Evolutionary conservation across 2,888 invertebrate genomes (phyloP), one percentile per base, ranked within the genome.

Genomic region (Acanthopleura granulata): DNA sequence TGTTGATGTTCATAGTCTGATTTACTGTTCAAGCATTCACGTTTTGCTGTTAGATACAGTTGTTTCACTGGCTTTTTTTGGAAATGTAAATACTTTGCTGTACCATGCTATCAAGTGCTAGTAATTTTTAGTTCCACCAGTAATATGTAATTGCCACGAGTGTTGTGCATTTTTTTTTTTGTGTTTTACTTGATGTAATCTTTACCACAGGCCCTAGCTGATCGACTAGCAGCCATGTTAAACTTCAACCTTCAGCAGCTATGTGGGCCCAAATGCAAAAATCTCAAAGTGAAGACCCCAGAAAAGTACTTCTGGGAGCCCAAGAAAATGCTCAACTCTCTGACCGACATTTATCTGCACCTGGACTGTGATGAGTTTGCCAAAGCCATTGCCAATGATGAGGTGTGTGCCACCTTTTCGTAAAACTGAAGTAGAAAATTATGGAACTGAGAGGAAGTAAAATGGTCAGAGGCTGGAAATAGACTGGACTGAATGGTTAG

Each of bases 251-350:
- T 99, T 81, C 95, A 96, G 89, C 98, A 99, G 90, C 92, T 99
- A 72, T 98, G 97, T 91, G 98, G 98, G 15, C 95, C 97, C 71
- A 98, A 98, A 91, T 98, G 98, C 92, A 96, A 96, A 91, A 92
- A 92, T 85, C 92, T 97, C 78, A 97, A 97, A 93, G 98, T 98
- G 73, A 94, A 95, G 76, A 95, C 95, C 84, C 96, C 97, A 0
- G 95, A 96, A 81, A 97, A 97, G 91, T 99, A 98, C 91, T 96
- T 97, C 16, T 99, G 99, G 99, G 97, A 98, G 90, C 99, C 99
- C 27, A 93, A 97, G 85, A 94, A 95, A 83, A 92, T 99, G 82
- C 93, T 99, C 76, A 95, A 96, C 85, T 96, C 97, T 91, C 93
- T 99, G 79, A 96, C 97, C 72, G 96, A 97, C 91, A 98, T 99